Percentiles rank a stretch among this genome's conserved stretches.
These are phyloP conservation scores for Drosophila sturtevanti DNA, from an alignment of 1,140 invertebrate species.

Conservation along the genomic window DNA sequence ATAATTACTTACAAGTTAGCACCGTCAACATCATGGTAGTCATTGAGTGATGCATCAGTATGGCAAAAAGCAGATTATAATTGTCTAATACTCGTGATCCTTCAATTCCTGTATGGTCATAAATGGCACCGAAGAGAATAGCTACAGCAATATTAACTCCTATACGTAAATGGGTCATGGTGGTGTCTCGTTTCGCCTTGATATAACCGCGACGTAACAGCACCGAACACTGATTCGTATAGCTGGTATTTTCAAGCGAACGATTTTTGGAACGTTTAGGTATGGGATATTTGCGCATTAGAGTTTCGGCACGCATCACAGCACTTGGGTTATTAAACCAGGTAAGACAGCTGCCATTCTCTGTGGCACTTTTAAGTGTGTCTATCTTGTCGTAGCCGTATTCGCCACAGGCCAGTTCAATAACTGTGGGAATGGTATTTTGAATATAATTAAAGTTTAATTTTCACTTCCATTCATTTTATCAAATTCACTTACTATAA, in stretches of 20 bases:
- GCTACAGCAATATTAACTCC: constrained; percentile 88
- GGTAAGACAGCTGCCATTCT: constrained; percentile 88
- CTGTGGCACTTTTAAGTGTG: constrained; percentile 87
- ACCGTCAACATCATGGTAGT: constrained; percentile 93
- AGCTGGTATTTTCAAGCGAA: constrained; percentile 87
- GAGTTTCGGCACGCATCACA: constrained; percentile 84
- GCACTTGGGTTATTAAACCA: constrained; percentile 87
- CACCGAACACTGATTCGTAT: constrained; percentile 88
- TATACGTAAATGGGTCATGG: constrained; percentile 93
- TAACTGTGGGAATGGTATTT: constrained; percentile 85
- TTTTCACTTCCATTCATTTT: neutral
- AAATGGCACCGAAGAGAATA: constrained; percentile 89
- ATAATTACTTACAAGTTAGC: constrained; percentile 85
- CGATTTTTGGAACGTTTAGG: constrained; percentile 79
- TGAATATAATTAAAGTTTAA: neutral
- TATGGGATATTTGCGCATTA: constrained; percentile 85
- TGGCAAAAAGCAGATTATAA: constrained; percentile 91
- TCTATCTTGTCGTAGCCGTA: constrained; percentile 92
- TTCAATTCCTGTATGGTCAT: constrained; percentile 87
- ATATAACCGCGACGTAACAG: constrained; percentile 88
- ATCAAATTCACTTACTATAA: constrained; percentile 87
- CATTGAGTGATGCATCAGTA: constrained; percentile 93
- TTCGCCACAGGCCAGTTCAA: constrained; percentile 95
- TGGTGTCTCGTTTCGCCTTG: constrained; percentile 91
- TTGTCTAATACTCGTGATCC: constrained; percentile 90